Evolutionary conservation across 1,140 invertebrate genomes (phyloP).

Genomic region (Calliopsis andreniformis): DNA sequence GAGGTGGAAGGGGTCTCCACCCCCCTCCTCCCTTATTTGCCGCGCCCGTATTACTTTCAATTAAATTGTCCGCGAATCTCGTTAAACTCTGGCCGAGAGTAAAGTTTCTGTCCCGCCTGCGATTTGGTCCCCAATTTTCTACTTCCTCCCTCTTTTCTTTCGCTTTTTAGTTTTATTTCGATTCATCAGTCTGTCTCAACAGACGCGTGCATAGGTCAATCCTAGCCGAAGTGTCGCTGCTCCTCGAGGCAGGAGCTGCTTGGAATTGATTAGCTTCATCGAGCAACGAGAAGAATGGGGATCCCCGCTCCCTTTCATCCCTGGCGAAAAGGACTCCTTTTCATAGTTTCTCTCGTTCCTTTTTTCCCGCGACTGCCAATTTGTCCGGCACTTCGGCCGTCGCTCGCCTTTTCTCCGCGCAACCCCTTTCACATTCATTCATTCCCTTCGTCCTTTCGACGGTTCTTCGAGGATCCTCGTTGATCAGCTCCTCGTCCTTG

Average conservation of each 20-base stretch:
- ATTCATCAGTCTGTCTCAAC: neutral
- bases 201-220: neutral
- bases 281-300: conserved; percentile 13
- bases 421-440: conserved; percentile 18
- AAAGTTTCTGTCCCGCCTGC: conserved; percentile 21
- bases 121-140: neutral
- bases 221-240: neutral
- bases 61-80: conserved; percentile 49
- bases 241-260: neutral
- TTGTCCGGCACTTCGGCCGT: conserved; percentile 38
- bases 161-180: neutral
- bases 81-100: conserved; percentile 26
- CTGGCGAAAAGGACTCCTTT: neutral
- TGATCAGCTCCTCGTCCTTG: neutral
- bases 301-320: conserved; percentile 22
- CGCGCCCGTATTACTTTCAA: conserved; percentile 40
- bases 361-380: conserved; percentile 43
- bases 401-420: conserved; percentile 18
- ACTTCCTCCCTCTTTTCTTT: neutral
- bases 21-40: conserved; percentile 8
- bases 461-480: conserved; percentile 11
- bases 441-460: conserved; percentile 21
- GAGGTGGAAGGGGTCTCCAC: neutral
- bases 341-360: neutral
- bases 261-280: conserved; percentile 51